phyloP scores from a whole-genome alignment of 2,113 vertebrate species.

The Zeus faber region DNA sequence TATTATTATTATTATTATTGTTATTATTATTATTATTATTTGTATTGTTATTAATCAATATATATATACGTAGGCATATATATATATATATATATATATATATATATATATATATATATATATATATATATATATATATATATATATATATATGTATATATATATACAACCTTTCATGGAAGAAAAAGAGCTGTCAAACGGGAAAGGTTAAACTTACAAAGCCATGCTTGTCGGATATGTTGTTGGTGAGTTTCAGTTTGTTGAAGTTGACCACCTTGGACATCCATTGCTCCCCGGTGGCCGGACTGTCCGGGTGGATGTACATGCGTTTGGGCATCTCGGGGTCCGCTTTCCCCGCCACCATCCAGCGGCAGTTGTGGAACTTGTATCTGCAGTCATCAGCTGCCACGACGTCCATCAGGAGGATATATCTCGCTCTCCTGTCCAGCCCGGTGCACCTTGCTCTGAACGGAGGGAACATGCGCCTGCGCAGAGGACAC shows the following conservation, averaged over 20 bases:
- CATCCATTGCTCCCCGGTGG: constrained; percentile 96
- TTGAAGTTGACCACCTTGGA: constrained; percentile 93
- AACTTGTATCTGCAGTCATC: constrained; percentile 97
- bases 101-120: no score
- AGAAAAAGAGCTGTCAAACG: no score
- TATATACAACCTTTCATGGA: no score
- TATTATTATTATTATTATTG: no score
- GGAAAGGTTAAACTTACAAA: constrained; percentile 97
- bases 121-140: no score
- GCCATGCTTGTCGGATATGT: constrained; percentile 94
- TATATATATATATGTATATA: no score
- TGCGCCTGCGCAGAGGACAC: constrained; percentile 76
- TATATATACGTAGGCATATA: no score
- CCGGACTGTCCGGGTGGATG: constrained; percentile 95
- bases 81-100: no score
- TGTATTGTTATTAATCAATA: no score
- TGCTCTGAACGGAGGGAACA: constrained; percentile 94
- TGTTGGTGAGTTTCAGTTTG: constrained; percentile 97
- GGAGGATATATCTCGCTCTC: constrained; percentile 87
- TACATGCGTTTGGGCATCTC: constrained; percentile 97
- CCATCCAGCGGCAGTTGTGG: constrained; percentile 92
- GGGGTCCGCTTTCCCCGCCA: constrained; percentile 94
- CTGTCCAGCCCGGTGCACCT: constrained; percentile 89
- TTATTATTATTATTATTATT: no score
- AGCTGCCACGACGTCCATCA: constrained; percentile 93